phyloP scores from a whole-genome alignment of 35 echinoderm and acorn worm species.

The Chiridota heheva region DNA sequence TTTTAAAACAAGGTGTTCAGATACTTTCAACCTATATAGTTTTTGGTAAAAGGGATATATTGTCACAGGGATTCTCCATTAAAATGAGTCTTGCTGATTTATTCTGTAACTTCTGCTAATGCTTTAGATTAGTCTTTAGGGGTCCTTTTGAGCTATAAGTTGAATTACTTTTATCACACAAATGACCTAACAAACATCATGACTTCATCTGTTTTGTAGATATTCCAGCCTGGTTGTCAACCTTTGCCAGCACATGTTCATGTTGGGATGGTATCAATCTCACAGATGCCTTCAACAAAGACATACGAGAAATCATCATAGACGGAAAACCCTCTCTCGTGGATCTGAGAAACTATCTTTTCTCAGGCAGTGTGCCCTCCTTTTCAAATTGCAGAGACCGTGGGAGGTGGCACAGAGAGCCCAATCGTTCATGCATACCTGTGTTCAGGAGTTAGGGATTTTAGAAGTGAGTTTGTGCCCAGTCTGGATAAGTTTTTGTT shows the following conservation, averaged over 20 bases:
- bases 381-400: slow-evolving; percentile 74
- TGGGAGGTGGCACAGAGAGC: slow-evolving; percentile 82
- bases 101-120: too few species aligned
- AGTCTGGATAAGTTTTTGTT: too few species aligned
- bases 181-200: too few species aligned
- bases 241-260: slow-evolving; percentile 66
- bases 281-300: slow-evolving; percentile 63
- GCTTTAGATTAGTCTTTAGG: too few species aligned
- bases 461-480: slow-evolving; percentile 73
- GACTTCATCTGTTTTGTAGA: too few species aligned
- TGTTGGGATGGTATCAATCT: slow-evolving; percentile 97
- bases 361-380: slow-evolving; percentile 82
- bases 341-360: slow-evolving; percentile 94
- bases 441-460: slow-evolving; percentile 85
- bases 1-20: too few species aligned
- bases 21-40: too few species aligned
- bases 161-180: too few species aligned
- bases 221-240: slow-evolving; percentile 71
- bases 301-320: slow-evolving; percentile 59
- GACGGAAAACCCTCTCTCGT: slow-evolving; percentile 73
- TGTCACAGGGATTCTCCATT: too few species aligned
- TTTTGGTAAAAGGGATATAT: too few species aligned
- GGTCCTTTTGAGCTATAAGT: too few species aligned
- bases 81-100: too few species aligned
- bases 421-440: slow-evolving; percentile 82